Conservation (phyloP, 2,113 vertebrate species). For the Corythornis cristatus region DNA sequence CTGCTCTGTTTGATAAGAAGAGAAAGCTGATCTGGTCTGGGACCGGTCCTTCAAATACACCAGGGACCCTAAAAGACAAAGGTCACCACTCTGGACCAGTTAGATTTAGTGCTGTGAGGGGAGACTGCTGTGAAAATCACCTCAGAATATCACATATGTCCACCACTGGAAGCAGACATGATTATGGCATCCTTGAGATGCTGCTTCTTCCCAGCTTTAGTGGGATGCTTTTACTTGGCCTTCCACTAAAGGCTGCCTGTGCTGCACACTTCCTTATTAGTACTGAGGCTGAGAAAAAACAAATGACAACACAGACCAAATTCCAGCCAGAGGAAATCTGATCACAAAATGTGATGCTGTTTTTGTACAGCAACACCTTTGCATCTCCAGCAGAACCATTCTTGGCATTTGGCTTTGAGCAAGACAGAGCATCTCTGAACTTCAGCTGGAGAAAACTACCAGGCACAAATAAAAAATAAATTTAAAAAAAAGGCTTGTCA, state of each 20-base stretch:
- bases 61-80: not conserved
- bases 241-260: not conserved
- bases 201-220: not conserved
- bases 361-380: not conserved
- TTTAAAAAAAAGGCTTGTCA: not conserved
- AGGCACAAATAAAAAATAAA: not conserved
- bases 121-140: not conserved
- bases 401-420: not conserved
- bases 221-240: not conserved
- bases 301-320: not conserved
- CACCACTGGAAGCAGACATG: fast-evolving
- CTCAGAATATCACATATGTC: not conserved
- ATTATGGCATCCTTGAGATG: not conserved
- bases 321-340: not conserved
- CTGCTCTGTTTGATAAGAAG: not conserved
- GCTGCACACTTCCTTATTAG: not conserved
- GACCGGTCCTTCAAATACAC: not conserved
- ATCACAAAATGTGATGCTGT: not conserved
- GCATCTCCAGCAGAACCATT: not conserved
- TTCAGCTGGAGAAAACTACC: not conserved
- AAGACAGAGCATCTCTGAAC: not conserved
- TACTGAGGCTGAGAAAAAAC: not conserved
- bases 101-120: not conserved
- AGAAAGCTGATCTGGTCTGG: not conserved
- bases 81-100: not conserved